Percentiles rank a stretch among this genome's conserved stretches.
Evolutionary conservation across 2,797 vertebrate species (phyloP).

Genomic region (Myotis findleyi): DNA sequence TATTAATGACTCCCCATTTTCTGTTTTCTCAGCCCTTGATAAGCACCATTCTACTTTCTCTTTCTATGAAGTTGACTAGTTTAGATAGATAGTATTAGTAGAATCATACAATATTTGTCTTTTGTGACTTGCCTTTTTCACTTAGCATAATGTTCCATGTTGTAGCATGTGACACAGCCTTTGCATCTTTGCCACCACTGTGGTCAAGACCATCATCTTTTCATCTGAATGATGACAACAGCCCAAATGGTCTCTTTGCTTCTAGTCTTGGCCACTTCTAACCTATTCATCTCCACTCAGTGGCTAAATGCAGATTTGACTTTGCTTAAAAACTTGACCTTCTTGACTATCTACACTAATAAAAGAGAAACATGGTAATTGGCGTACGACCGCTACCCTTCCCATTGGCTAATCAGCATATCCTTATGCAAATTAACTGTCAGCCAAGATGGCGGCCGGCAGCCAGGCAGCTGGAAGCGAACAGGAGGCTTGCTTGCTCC

Average conservation of each 20-base stretch:
- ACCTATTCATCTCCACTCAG: background rate
- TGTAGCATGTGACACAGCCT: background rate
- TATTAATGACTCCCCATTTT: background rate
- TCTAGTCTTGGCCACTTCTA: background rate
- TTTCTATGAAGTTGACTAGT: slow-evolving; percentile 24
- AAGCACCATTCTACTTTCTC: background rate
- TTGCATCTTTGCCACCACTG: slow-evolving; percentile 5
- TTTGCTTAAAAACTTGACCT: slow-evolving; percentile 8
- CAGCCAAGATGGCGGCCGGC: too few relatives aligned
- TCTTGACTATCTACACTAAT: too few relatives aligned
- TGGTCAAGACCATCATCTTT: background rate
- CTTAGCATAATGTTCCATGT: background rate
- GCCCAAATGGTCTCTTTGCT: background rate
- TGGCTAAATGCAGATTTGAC: slow-evolving; percentile 13
- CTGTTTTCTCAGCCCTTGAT: background rate
- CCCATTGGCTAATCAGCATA: too few relatives aligned
- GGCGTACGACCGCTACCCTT: too few relatives aligned
- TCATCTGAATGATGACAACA: background rate
- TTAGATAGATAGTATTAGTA: background rate
- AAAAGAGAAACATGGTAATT: too few relatives aligned
- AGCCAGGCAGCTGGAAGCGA: too few relatives aligned
- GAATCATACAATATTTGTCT: background rate
- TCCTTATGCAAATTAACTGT: too few relatives aligned
- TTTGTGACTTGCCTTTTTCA: slow-evolving; percentile 23
- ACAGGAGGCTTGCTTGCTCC: too few relatives aligned